Evolutionary conservation across 2,797 vertebrate species (phyloP).

Genomic region (Crax fasciolata): DNA sequence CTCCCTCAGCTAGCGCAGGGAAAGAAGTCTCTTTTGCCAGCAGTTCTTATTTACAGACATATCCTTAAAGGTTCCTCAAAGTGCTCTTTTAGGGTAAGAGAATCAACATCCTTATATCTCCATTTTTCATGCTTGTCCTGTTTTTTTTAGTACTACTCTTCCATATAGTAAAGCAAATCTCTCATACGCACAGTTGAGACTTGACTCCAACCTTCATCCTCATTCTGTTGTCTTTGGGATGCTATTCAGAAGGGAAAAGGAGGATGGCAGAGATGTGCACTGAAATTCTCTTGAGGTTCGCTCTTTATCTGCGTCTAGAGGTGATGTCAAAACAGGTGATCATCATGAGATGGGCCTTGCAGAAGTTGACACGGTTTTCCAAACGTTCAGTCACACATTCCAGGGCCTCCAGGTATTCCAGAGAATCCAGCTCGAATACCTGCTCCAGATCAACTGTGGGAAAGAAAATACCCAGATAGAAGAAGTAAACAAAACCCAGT

Average conservation of each 20-base stretch:
- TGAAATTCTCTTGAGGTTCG: conserved; percentile 31
- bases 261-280: neutral
- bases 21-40: conserved; percentile 77
- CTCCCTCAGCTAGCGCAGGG: conserved; percentile 56
- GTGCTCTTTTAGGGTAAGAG: conserved; percentile 86
- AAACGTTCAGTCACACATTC: conserved; percentile 90
- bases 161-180: conserved; percentile 53
- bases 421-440: conserved; percentile 92
- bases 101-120: conserved; percentile 69
- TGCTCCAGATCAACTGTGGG: conserved; percentile 91
- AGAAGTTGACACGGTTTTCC: conserved; percentile 90
- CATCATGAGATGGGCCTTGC: conserved; percentile 94
- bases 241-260: conserved; percentile 63
- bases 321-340: conserved; percentile 92
- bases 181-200: conserved; percentile 77
- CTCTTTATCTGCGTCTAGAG: conserved; percentile 85
- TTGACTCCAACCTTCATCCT: conserved; percentile 83
- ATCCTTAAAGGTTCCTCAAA: conserved; percentile 84
- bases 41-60: conserved; percentile 85
- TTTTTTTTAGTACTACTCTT: conserved; percentile 34
- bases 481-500: neutral
- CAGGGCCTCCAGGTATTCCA: conserved; percentile 93
- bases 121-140: conserved; percentile 39
- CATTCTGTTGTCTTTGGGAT: conserved; percentile 79
- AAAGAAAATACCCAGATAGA: neutral